Base-by-base conservation (phyloP, 2,797 vertebrate species). In the Cuniculus paca region DNA sequence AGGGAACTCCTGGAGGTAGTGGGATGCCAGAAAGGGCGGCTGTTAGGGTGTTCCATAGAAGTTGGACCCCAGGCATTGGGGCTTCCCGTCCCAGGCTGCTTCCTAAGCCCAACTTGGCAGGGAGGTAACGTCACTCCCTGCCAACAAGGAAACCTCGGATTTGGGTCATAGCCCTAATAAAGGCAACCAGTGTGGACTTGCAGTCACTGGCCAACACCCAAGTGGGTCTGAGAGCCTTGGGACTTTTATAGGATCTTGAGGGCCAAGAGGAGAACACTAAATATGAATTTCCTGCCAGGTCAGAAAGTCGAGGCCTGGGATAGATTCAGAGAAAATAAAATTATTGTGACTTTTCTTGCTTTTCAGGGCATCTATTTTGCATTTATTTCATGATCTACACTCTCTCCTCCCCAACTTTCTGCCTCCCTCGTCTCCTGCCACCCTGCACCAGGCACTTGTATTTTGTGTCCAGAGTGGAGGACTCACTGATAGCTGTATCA, bases 281-380 rank as follows among this genome's bases (percentile, higher is more conserved):
- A 12, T 79, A 10, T 60, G 26, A 94, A 83, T 74, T 95, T 78
- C 77, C 36, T 92, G 22, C 68, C 42, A 77, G 70, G 2, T 70
- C 39, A 48, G 48, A 68, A 96, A 97, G 36, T 78, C 50, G 54
- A 77, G 48, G 65, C 5, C 16, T 52, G 17, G 45, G 60, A 50
- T 58, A 88, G 65, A 84, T 91, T 90, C 78, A 90, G 65, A 90
- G 90, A 39, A 78, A 93, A 86, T 58, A 90, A 86, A 90, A 45
- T 70, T 36, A 36, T 45, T 70, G 82, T 78, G 48, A 19, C 14
- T 39, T 22, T 70, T 86, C 60, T 79, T 91, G 80, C 61, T 70
- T 94, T 96, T 90, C 84, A 54, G 65, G 87, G 60, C 39, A 56
- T 91, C 24, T 36, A 6, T 68, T 65, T 78, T 92, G n/a, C 45